Conservation (phyloP, 2,113 vertebrate genomes). For the Arizona elegans region DNA sequence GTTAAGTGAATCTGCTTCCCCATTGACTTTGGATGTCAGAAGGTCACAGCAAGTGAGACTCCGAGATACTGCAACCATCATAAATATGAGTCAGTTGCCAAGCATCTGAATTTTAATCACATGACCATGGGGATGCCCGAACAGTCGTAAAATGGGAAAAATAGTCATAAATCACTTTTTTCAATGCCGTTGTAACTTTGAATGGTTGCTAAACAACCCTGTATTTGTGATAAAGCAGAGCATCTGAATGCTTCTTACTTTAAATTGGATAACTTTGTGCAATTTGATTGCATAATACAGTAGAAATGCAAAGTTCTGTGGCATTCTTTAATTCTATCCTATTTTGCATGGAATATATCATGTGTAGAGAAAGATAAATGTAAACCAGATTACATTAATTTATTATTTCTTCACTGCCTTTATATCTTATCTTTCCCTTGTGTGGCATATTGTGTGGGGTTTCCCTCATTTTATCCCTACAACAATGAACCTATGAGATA, state of each 20-base stretch:
- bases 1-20: not conserved
- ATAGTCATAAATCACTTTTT: not conserved
- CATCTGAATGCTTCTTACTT: not conserved
- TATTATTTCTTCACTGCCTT: not conserved
- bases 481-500: not conserved
- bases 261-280: not conserved
- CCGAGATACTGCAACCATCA: not conserved
- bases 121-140: not conserved
- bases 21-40: not conserved
- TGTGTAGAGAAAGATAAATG: not conserved
- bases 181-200: not conserved
- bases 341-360: not conserved
- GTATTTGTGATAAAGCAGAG: not conserved
- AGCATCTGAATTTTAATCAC: not conserved
- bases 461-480: not conserved
- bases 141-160: not conserved
- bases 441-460: not conserved
- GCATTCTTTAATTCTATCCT: not conserved
- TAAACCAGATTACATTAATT: not conserved
- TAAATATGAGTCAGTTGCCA: not conserved
- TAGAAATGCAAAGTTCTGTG: not conserved
- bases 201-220: not conserved
- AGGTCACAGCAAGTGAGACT: not conserved
- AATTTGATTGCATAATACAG: not conserved
- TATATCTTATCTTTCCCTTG: not conserved